Percentiles rank a stretch among this genome's conserved stretches.
These are phyloP conservation scores for Sapajus apella DNA, from an alignment of 2,113 vertebrate species.

Conservation along the genomic window DNA sequence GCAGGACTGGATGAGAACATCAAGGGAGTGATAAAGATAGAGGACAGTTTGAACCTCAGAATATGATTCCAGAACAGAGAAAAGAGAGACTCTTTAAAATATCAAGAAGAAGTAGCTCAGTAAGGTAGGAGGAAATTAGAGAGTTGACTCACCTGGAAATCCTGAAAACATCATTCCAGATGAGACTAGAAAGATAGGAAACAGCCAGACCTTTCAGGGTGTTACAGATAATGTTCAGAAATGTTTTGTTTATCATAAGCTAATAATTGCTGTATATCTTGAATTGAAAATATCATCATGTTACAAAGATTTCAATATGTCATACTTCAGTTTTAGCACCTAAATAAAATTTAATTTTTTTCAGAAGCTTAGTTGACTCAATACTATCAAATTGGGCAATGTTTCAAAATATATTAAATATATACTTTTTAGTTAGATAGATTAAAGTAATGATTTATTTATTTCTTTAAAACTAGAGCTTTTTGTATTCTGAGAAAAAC, in stretches of 20 bases:
- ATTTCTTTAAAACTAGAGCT: neutral
- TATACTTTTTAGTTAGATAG: neutral
- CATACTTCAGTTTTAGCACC: neutral
- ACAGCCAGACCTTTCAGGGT: neutral
- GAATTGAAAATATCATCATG: neutral
- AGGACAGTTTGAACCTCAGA: neutral
- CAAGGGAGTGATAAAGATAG: neutral
- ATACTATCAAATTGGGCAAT: neutral
- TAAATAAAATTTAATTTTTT: conserved; percentile 27
- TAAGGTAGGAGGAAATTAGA: neutral
- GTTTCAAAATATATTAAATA: conserved; percentile 38
- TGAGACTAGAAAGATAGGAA: neutral
- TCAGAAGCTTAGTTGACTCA: conserved; percentile 37
- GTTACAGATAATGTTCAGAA: neutral
- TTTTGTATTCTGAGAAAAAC: neutral
- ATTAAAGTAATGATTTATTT: conserved; percentile 40
- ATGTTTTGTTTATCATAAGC: neutral
- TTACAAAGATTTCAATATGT: neutral
- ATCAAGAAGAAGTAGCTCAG: neutral
- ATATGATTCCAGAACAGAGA: neutral
- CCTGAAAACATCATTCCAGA: neutral
- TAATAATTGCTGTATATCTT: neutral
- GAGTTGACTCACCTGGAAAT: neutral
- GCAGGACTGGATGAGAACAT: neutral
- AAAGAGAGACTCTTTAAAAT: neutral